Evolutionary conservation across 2,888 invertebrate genomes (phyloP), one percentile per base, ranked within the genome.

Genomic region (Siphlonurus alternatus): DNA sequence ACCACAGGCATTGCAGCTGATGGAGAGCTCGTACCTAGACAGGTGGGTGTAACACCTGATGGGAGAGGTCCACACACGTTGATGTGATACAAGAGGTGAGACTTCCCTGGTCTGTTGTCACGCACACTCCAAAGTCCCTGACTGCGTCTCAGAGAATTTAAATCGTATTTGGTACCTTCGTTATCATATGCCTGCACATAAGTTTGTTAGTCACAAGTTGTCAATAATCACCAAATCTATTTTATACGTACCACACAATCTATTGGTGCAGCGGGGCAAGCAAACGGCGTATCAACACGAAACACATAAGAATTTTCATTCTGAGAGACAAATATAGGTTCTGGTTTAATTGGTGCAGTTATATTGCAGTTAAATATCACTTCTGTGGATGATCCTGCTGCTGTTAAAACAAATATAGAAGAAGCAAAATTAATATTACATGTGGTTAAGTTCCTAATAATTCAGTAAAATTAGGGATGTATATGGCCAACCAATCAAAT

Each of bases 21-120:
- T 10, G 5, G 15, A 10, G 5, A 38, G 38, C 5, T 38, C 38
- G 15, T 38, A 38, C 38, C 38, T 38, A 38, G n/a, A n/a, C 56
- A 56, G 7, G 56, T 7, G 5, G 56, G 20, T 5, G 56, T n/a
- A 56, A 56, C 19, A 5, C 22, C 22, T 10, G 19, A 20, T 7
- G 56, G 19, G 25, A 61, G 22, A n/a, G 61, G 61, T 23, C 61
- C 61, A 24, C 61, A 61, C n/a, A 61, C 25, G 25, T 61, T 61
- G 2, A 61, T 61, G 25, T 61, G 38, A n/a, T 61, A 61, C 61
- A 61, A 61, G 18, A 61, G 23, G 22, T 61, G 15, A 3, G 24
- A 10, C 15, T 61, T 19, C 15, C 20, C 24, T 10, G 18, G 15
- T 38, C 61, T 24, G n/a, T 20, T 24, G 38, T 61, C 61, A 19